Percentiles rank a stretch among this genome's conserved stretches.
Evolutionary conservation across 2,113 vertebrate genomes (phyloP).

Genomic region (Aspidoscelis tigris): DNA sequence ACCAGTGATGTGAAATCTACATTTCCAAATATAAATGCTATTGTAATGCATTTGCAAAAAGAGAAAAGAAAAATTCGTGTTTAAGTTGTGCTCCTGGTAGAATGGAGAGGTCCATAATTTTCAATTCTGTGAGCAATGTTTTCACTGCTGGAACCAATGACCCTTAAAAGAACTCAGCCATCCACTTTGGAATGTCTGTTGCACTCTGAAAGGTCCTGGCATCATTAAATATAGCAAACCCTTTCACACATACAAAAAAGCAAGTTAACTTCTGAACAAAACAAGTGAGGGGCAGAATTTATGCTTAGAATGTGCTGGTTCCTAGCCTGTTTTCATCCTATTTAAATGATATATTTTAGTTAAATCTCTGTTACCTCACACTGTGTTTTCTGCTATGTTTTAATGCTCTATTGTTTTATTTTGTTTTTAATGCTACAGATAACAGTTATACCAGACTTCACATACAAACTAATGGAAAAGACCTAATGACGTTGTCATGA

Average conservation of each 20-base stretch:
- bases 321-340: background rate
- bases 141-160: conserved; percentile 1
- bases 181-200: background rate
- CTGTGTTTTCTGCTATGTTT: background rate
- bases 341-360: background rate
- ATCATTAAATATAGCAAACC: conserved; percentile 23
- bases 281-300: background rate
- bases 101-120: background rate
- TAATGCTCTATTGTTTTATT: too few species aligned
- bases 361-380: background rate
- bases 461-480: background rate
- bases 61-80: background rate
- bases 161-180: conserved; percentile 8
- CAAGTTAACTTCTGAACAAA: background rate
- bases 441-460: background rate
- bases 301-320: background rate
- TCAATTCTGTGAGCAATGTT: background rate
- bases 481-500: too few species aligned
- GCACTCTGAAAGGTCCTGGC: conserved; percentile 1
- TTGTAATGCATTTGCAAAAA: background rate
- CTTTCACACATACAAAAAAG: conserved; percentile 12
- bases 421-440: background rate
- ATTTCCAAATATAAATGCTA: background rate
- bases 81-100: background rate
- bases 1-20: background rate